phyloP scores from a whole-genome alignment of 2,113 vertebrate species.

The Myxocyprinus asiaticus region DNA sequence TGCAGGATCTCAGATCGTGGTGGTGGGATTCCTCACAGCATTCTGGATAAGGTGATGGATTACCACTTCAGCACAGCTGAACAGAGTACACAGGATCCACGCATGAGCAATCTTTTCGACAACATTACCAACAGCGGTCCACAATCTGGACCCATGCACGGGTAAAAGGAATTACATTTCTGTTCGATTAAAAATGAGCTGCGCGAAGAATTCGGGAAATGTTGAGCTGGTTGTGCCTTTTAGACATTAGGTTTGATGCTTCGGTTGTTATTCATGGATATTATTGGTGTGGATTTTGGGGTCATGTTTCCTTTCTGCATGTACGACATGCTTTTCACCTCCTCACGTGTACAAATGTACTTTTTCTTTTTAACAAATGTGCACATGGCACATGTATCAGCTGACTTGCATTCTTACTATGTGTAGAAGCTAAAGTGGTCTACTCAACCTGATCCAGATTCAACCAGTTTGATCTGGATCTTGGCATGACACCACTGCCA shows the following conservation, averaged over 20 bases:
- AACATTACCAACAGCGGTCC: conserved; percentile 83
- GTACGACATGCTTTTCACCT: background rate
- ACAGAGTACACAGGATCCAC: conserved; percentile 87
- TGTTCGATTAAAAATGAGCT: too few relatives aligned
- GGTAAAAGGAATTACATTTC: conserved; percentile 69
- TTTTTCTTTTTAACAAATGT: conserved; percentile 1
- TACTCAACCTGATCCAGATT: background rate
- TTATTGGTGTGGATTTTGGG: too few relatives aligned
- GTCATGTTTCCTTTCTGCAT: background rate
- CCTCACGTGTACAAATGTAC: background rate
- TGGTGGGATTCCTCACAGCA: conserved; percentile 85
- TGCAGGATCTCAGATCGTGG: conserved; percentile 89
- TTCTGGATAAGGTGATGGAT: conserved; percentile 86
- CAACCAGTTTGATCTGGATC: conserved; percentile 11
- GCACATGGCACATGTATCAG: background rate
- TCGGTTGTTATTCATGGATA: background rate
- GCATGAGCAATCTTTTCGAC: conserved; percentile 83
- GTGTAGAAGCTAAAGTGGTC: background rate
- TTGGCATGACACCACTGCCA: background rate
- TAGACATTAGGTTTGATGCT: background rate
- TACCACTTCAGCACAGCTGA: conserved; percentile 94
- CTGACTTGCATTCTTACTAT: conserved; percentile 9
- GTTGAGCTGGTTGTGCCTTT: too few relatives aligned
- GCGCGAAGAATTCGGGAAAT: too few relatives aligned
- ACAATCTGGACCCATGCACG: conserved; percentile 89